Evolutionary conservation across 1,140 invertebrate species (phyloP).

Genomic region (Drosophila tsacasi): DNA sequence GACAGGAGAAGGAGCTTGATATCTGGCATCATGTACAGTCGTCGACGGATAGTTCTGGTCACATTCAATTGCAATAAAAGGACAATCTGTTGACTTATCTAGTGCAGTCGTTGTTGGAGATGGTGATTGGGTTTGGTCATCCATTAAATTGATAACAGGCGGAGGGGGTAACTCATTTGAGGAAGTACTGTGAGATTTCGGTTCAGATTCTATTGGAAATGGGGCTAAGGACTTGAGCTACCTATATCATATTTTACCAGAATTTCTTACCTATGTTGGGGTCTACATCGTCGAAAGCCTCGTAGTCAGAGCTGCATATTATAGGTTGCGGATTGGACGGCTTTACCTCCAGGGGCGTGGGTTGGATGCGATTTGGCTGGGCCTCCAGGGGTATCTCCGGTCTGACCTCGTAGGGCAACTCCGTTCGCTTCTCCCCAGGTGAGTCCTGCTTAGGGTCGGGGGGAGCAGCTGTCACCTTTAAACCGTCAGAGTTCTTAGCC

Average conservation of each 20-base stretch:
- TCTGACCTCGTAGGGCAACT: slow-evolving; percentile 25
- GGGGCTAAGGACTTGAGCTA: not conserved
- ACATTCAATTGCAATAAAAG: not conserved
- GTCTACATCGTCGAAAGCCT: not conserved
- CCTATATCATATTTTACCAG: not conserved
- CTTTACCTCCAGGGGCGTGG: slow-evolving; percentile 15
- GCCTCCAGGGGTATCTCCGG: slow-evolving; percentile 32
- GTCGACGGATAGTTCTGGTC: not conserved
- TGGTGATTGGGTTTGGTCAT: not conserved
- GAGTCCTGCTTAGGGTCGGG: slow-evolving; percentile 8
- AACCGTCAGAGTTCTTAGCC: not conserved
- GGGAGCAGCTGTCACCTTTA: slow-evolving; percentile 5
- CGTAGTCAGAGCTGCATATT: not conserved
- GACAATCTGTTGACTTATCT: not conserved
- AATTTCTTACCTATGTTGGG: not conserved
- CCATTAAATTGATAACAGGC: slow-evolving; percentile 1
- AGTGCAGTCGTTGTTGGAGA: not conserved
- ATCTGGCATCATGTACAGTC: not conserved
- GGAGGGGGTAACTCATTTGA: not conserved
- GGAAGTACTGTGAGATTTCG: not conserved
- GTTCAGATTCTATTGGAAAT: not conserved
- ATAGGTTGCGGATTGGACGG: slow-evolving; percentile 20
- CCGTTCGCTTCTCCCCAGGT: slow-evolving; percentile 22
- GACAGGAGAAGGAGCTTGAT: not conserved
- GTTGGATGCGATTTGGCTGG: slow-evolving; percentile 1